Base-by-base conservation (phyloP, 2,797 vertebrate genomes). In the Trichosurus vulpecula region DNA sequence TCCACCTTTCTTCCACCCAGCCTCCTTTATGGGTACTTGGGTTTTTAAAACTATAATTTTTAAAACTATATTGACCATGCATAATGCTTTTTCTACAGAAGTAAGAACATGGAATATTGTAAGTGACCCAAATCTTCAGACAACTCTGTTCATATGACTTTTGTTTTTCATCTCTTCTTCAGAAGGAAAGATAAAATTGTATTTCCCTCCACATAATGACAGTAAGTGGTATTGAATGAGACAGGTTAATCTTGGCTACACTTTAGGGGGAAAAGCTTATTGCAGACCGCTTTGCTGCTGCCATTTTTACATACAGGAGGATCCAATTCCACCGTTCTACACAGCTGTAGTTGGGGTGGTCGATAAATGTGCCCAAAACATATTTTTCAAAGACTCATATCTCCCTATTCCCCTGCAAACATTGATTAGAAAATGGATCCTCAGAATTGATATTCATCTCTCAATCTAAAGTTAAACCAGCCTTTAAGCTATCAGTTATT, bases 381-480 rank as follows among this genome's bases (percentile, higher is more conserved):
- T 58, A 5, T n/a, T 90, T 95, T 52, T 29, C 29, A 74, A 95
- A 90, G 41, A 91, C 56, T 53, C 30, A 92, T 51, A 92, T 93
- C 94, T 90, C 94, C 52, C 2, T 94, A 52, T 93, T 90, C 92
- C 94, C 93, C 29, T 97, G 52, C n/a, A 94, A 93, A 30, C 53
- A 57, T 19, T 6, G 89, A 6, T 92, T 89, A 35, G 87, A 54
- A 94, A 93, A 35, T 90, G 52, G 35, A 8, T 55, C 92, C 54
- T 95, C 92, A 94, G 93, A 92, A 94, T 52, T 52, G 35, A 6
- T 9, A 12, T 2, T 4, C 94, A 90, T 52, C 61, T 89, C 22
- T 91, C 90, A 93, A 56, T 91, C 96, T 92, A 91, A 96, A 96
- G 87, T 89, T 91, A 92, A 90, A 10, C 35, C 2, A 31, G 0